Evolutionary conservation across 2,888 invertebrate genomes (phyloP).

Genomic region (Acronicta aceris): DNA sequence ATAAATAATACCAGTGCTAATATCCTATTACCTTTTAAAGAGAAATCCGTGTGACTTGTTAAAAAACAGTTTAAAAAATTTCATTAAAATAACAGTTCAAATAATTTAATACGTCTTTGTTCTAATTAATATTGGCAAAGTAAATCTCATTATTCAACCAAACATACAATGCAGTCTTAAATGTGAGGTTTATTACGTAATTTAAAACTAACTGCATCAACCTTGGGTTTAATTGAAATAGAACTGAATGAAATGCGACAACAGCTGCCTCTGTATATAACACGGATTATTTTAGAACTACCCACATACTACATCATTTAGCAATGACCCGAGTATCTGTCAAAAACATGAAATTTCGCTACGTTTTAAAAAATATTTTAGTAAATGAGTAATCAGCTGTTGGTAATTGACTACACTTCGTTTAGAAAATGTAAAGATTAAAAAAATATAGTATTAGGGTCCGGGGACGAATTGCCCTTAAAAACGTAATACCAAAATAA

Average conservation of each 20-base stretch:
- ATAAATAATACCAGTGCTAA: too few relatives aligned
- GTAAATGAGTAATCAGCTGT: neutral
- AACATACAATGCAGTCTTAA: constrained; percentile 18
- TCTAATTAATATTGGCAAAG: constrained; percentile 16
- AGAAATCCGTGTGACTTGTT: too few relatives aligned
- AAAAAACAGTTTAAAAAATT: too few relatives aligned
- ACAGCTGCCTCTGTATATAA: constrained; percentile 58
- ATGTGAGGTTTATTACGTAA: constrained; percentile 39
- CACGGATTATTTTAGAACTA: constrained; percentile 36
- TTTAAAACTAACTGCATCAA: constrained; percentile 53
- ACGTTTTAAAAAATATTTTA: constrained; percentile 6
- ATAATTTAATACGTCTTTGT: neutral
- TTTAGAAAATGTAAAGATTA: too few relatives aligned
- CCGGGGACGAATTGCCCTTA: too few relatives aligned
- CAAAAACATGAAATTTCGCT: constrained; percentile 14
- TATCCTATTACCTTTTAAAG: too few relatives aligned
- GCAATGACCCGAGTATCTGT: constrained; percentile 26
- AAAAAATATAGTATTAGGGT: too few relatives aligned
- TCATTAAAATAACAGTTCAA: too few relatives aligned
- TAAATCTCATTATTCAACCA: neutral
- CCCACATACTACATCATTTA: constrained; percentile 21
- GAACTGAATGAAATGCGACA: constrained; percentile 54
- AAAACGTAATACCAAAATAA: too few relatives aligned
- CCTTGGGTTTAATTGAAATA: constrained; percentile 63
- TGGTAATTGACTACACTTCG: too few relatives aligned